Base-by-base conservation (phyloP, 1,140 invertebrate genomes). In the Drosophila pruinosa region DNA sequence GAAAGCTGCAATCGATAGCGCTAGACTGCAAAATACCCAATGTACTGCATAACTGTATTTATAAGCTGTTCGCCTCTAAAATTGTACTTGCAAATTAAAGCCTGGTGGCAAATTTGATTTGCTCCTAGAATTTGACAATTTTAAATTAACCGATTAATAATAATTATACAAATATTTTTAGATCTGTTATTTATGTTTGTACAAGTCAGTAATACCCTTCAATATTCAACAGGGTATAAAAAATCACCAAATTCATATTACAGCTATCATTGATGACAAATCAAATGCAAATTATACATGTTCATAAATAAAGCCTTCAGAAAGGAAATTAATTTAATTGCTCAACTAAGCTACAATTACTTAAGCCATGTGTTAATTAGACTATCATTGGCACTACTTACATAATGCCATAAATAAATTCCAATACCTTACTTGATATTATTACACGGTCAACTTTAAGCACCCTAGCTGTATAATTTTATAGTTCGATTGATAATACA, bases 181-280 rank as follows among this genome's bases (percentile, higher is more conserved):
- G n/a, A n/a, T n/a, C n/a, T n/a, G n/a, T n/a, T n/a, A n/a, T n/a
- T n/a, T n/a, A n/a, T n/a, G n/a, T n/a, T n/a, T n/a, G n/a, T n/a
- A 34, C 31, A n/a, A 34, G 12, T 1, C n/a, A 0, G 3, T 12
- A 3, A 34, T 12, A 6, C 31, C n/a, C 31, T 34, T 8, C 3
- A 34, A 34, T n/a, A 12, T 0, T 2, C 31, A 34, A n/a, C 3
- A 34, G 31, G n/a, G 31, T 34, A 31, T 15, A 70, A 63, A 73
- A 83, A 85, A 65, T 53, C 71, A 58, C 72, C 74, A 38, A 70
- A 56, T 34, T 56, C 48, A 0, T 36, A 36, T 24, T 54, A 21
- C 17, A 54, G 31, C 52, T 50, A 15, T 38, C 4, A 15, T 15
- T 3, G 39, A 71, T 71, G 68, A 57, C 61, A 57, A 71, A 64